These are phyloP conservation scores for Byasa hedistus DNA, from an alignment of 2,888 invertebrate species.

Conservation along the genomic window DNA sequence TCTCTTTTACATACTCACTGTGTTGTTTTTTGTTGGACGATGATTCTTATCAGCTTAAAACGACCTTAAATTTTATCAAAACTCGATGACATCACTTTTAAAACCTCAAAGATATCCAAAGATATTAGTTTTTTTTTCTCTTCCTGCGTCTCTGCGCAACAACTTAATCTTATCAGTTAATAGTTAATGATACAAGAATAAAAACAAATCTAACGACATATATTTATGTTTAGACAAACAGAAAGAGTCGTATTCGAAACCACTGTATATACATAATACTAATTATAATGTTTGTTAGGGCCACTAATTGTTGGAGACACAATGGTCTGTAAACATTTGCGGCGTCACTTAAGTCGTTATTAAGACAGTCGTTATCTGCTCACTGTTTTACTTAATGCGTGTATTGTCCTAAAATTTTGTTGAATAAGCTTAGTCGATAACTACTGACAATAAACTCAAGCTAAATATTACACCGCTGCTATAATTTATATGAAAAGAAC, in stretches of 20 bases:
- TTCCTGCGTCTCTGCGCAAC: not conserved
- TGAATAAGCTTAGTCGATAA: not conserved
- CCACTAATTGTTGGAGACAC: conserved; percentile 2
- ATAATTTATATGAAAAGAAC: too few relatives aligned
- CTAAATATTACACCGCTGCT: not conserved
- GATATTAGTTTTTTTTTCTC: not conserved
- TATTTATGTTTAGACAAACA: conserved; percentile 13
- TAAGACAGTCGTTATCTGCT: conserved; percentile 2
- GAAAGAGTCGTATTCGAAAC: not conserved
- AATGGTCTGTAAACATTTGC: conserved; percentile 5
- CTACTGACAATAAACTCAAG: not conserved
- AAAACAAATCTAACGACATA: not conserved
- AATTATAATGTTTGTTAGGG: not conserved
- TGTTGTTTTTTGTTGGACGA: too few relatives aligned
- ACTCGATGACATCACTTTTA: too few relatives aligned
- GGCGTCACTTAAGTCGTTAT: not conserved
- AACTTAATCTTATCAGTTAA: not conserved
- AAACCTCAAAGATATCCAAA: too few relatives aligned
- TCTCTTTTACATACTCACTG: too few relatives aligned
- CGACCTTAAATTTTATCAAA: too few relatives aligned
- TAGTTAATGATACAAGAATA: not conserved
- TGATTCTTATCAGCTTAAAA: too few relatives aligned
- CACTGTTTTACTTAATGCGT: conserved; percentile 2
- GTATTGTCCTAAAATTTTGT: conserved; percentile 3
- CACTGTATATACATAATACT: not conserved